Conservation (phyloP, 2,797 vertebrate genomes). For the Paguma larvata region DNA sequence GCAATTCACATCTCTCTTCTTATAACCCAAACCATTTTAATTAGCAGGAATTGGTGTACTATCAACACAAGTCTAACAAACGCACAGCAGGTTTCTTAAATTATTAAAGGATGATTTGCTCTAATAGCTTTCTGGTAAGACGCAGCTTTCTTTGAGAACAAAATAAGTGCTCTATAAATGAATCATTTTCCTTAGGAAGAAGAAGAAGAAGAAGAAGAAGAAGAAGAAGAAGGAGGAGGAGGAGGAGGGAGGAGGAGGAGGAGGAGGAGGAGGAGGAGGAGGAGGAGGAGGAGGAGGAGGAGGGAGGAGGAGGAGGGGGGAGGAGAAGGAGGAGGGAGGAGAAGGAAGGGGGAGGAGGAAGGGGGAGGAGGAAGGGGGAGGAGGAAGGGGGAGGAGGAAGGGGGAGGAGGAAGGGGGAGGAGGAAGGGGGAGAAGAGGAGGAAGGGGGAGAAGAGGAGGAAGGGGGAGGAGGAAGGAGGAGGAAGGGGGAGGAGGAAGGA, state of each 20-base stretch:
- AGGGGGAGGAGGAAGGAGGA: too few species aligned
- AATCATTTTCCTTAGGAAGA: conserved; percentile 26
- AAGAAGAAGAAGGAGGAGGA: too few species aligned
- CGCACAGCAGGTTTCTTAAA: conserved; percentile 67
- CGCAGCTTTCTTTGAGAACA: conserved; percentile 64
- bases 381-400: fast-evolving
- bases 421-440: not conserved
- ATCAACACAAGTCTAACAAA: conserved; percentile 70
- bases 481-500: too few species aligned
- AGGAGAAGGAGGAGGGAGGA: too few species aligned
- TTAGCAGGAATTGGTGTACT: conserved; percentile 74
- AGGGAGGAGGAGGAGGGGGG: too few species aligned
- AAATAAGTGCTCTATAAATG: conserved; percentile 60
- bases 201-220: not conserved
- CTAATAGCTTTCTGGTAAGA: conserved; percentile 72
- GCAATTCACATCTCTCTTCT: conserved; percentile 59
- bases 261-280: fast-evolving
- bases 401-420: too few species aligned
- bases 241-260: too few species aligned
- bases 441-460: not conserved
- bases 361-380: too few species aligned
- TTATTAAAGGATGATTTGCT: conserved; percentile 77
- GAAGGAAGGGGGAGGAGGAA: fast-evolving
- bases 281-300: fast-evolving
- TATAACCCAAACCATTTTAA: conserved; percentile 75